Conservation (phyloP, 2,888 invertebrate genomes). For the Diabrotica balteata region DNA sequence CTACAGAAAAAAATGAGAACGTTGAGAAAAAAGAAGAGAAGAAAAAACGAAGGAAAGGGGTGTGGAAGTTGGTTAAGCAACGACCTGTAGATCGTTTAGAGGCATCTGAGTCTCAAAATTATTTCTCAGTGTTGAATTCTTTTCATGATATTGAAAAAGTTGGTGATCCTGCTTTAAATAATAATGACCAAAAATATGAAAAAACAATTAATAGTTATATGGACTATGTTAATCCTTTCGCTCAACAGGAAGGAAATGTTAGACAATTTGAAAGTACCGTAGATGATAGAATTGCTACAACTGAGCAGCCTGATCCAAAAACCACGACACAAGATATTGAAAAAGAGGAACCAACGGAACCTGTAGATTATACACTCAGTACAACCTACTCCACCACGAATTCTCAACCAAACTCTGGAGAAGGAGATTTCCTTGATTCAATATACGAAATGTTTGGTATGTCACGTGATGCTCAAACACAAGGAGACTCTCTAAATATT, state of each 20-base stretch:
- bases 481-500: constrained; percentile 25
- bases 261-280: not conserved
- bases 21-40: constrained; percentile 40
- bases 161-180: not conserved
- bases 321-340: constrained; percentile 49
- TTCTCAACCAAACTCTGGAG: constrained; percentile 18
- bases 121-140: constrained; percentile 55
- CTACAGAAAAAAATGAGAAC: constrained; percentile 18
- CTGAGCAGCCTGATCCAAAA: constrained; percentile 48
- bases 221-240: not conserved
- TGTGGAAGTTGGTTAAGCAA: constrained; percentile 77
- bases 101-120: constrained; percentile 81
- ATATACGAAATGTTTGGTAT: constrained; percentile 58
- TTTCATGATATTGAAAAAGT: constrained; percentile 23
- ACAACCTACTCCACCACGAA: not conserved
- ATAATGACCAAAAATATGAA: constrained; percentile 27
- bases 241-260: not conserved
- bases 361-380: constrained; percentile 20
- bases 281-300: constrained; percentile 1
- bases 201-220: not conserved
- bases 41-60: constrained; percentile 68
- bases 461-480: constrained; percentile 20
- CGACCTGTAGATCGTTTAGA: constrained; percentile 74
- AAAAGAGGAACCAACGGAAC: not conserved
- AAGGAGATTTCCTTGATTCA: constrained; percentile 51